These are phyloP conservation scores for Harpagoxenus sublaevis DNA, from an alignment of 2,888 invertebrate genomes.

Conservation along the genomic window DNA sequence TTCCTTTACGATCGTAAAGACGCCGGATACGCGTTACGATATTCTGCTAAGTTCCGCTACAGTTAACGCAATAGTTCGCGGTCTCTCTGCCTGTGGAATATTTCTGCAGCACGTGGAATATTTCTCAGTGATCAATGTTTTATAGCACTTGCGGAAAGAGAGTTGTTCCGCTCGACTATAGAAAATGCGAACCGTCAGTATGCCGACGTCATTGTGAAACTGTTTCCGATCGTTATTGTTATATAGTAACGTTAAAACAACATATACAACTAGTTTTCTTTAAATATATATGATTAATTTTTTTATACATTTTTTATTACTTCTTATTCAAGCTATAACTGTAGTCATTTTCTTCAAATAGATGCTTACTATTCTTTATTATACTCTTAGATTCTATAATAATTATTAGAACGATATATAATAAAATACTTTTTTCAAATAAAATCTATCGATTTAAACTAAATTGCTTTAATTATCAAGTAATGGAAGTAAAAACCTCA, in stretches of 20 bases:
- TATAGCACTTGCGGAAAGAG: constrained; percentile 39
- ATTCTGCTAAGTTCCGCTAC: constrained; percentile 14
- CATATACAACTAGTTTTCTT: neutral
- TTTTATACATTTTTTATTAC: neutral
- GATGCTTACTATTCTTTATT: neutral
- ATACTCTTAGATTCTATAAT: neutral
- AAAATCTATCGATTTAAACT: neutral
- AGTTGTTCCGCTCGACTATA: constrained; percentile 31
- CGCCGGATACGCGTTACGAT: constrained; percentile 15
- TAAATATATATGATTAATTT: neutral
- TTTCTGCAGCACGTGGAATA: constrained; percentile 26
- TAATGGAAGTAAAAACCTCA: neutral
- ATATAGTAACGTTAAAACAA: constrained; percentile 10
- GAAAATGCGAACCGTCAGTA: constrained; percentile 16
- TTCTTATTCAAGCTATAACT: neutral
- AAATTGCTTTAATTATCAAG: neutral
- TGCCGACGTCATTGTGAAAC: constrained; percentile 13
- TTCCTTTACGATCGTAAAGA: neutral
- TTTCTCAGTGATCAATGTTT: constrained; percentile 47
- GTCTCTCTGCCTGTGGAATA: neutral
- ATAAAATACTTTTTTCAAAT: neutral
- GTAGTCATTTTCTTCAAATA: neutral
- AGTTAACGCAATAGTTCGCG: neutral
- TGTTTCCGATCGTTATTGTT: constrained; percentile 27
- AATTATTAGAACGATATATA: neutral